Evolutionary conservation across 92 coral and sea anemone genomes (phyloP).

Genomic region (Zoanthus solanderi): DNA sequence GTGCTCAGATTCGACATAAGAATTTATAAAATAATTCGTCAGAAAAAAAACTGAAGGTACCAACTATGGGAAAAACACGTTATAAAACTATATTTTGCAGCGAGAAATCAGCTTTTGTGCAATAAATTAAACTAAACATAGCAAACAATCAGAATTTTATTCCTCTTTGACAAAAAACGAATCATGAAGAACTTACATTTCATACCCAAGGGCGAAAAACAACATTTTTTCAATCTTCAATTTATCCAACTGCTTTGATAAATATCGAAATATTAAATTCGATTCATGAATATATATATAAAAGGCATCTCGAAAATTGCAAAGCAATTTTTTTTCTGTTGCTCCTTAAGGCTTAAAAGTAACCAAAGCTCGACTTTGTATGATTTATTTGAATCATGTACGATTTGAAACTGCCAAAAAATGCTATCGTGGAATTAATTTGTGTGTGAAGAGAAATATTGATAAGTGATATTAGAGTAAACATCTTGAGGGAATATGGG

Average conservation of each 20-base stretch:
- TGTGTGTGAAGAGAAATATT: not conserved
- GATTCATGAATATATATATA: not conserved
- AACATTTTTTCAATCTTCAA: not conserved
- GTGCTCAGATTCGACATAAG: not conserved
- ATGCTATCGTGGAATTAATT: not conserved
- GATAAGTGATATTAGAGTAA: not conserved
- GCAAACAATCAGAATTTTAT: not conserved
- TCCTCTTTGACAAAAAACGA: too few species aligned
- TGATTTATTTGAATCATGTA: not conserved
- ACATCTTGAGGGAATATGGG: conserved; percentile 5
- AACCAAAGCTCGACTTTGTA: not conserved
- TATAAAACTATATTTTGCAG: too few species aligned
- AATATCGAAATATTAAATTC: not conserved
- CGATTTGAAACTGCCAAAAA: not conserved
- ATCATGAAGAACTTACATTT: not conserved
- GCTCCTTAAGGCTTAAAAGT: not conserved
- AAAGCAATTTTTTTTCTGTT: not conserved
- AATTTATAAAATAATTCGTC: not conserved
- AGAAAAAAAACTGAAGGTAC: not conserved
- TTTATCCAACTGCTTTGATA: not conserved
- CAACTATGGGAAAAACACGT: not conserved
- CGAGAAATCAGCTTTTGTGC: too few species aligned
- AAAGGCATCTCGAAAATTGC: not conserved
- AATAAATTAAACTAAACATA: not conserved
- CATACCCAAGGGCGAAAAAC: not conserved